Evolutionary conservation across 2,797 vertebrate genomes (phyloP), one percentile per base, ranked within the genome.

Genomic region (Notolabrus celidotus): DNA sequence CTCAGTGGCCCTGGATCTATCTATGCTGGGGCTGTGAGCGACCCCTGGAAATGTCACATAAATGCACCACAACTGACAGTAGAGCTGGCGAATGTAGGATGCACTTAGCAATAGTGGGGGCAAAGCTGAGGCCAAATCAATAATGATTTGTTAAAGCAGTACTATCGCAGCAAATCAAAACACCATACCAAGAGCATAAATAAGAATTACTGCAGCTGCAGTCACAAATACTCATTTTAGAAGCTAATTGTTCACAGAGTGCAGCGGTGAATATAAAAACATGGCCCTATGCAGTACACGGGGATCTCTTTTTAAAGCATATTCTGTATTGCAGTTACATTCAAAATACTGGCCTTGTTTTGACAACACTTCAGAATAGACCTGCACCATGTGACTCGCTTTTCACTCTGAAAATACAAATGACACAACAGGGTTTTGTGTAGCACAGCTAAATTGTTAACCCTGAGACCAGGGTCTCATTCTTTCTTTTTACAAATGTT

Each of bases 1-100:
- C 77, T 86, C 57, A 78, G 63, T 27, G 36, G 33, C 42, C 50
- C 25, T 45, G 41, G 54, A 83, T 39, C 51, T 39, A 83, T 39
- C 51, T 39, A 62, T 31, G 52, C 67, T 49, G 38, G 43, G 49
- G 29, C 43, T 63, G 41, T 53, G 42, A 43, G 27, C 51, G n/a
- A 51, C 45, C 51, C 57, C 17, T 11, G 10, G 59, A 25, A 41
- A 69, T 43, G 55, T 42, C 43, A 60, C 25, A 60, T 33, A 50
- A 55, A 63, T 41, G 42, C 41, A 67, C 22, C 7, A 47, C 7
- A 5, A 58, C 14, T 27, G 42, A 67, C 20, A 65, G 56, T 51
- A n/a, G 52, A 19, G 39, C 45, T 67, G 45, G 39, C 58, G 67
- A 34, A 55, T 19, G 67, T 52, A 39, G 47, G 25, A 67, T 17